phyloP scores from a whole-genome alignment of 2,888 invertebrate species.

The Autographa gamma region DNA sequence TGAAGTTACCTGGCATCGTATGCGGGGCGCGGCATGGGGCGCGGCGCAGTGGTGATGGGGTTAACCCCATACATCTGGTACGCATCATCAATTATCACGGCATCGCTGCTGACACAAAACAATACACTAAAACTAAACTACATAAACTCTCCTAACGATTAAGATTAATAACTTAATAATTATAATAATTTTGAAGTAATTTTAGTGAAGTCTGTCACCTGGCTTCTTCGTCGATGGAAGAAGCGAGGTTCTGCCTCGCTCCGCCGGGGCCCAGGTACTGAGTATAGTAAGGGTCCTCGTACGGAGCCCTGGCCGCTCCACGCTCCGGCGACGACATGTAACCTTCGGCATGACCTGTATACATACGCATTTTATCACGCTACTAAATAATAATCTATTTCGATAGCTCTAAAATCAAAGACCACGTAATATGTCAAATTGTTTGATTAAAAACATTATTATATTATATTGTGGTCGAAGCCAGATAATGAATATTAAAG shows the following conservation, averaged over 20 bases:
- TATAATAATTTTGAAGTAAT: not conserved
- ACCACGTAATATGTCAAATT: not conserved
- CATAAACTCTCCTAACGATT: not conserved
- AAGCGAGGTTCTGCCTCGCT: slow-evolving; percentile 92
- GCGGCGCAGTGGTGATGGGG: slow-evolving; percentile 73
- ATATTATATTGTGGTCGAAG: slow-evolving; percentile 36
- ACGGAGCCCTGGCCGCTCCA: slow-evolving; percentile 91
- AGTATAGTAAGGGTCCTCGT: slow-evolving; percentile 96
- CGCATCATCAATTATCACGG: slow-evolving; percentile 79
- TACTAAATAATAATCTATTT: not conserved
- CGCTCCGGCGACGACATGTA: slow-evolving; percentile 97
- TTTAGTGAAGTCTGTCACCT: slow-evolving; percentile 83
- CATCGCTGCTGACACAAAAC: slow-evolving; percentile 70
- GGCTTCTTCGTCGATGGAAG: slow-evolving; percentile 97
- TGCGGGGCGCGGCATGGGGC: slow-evolving; percentile 81
- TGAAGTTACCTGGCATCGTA: slow-evolving; percentile 80
- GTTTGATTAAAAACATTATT: not conserved
- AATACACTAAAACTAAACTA: slow-evolving; percentile 8
- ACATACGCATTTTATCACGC: not conserved
- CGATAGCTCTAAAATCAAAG: not conserved
- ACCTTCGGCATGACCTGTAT: slow-evolving; percentile 86
- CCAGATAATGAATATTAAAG: slow-evolving; percentile 49
- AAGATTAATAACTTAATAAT: too few relatives aligned
- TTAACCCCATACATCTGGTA: slow-evolving; percentile 82
- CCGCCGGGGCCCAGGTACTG: slow-evolving; percentile 92